phyloP scores from a whole-genome alignment of 1,140 invertebrate species.

The Ylistrum balloti region DNA sequence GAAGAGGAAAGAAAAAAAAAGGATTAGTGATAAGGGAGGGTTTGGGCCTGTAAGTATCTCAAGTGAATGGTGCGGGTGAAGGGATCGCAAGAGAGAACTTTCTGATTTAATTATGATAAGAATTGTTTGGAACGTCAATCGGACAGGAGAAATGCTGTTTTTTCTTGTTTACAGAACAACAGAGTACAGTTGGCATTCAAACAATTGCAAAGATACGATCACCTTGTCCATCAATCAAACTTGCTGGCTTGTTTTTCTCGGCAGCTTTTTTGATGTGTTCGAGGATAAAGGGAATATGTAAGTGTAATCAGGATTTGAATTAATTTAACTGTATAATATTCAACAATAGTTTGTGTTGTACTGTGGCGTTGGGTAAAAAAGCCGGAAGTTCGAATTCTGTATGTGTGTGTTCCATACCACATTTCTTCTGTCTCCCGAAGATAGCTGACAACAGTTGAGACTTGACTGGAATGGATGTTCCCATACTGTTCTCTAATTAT shows the following conservation, averaged over 20 bases:
- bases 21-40: too few species aligned
- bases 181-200: background rate
- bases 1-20: background rate
- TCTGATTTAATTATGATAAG: background rate
- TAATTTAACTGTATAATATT: background rate
- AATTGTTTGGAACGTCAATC: background rate
- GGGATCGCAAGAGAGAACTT: too few species aligned
- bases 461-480: background rate
- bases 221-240: background rate
- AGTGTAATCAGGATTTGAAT: background rate
- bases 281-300: background rate
- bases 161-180: background rate
- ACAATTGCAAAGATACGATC: background rate
- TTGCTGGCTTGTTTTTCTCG: background rate
- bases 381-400: background rate
- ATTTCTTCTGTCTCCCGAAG: background rate
- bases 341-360: background rate
- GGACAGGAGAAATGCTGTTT: background rate
- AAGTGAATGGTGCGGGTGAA: too few species aligned
- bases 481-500: background rate
- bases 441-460: background rate
- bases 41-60: too few species aligned
- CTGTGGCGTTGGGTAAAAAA: background rate
- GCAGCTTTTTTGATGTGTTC: background rate
- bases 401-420: background rate